Conservation (phyloP, 2,888 invertebrate genomes). For the Epinotia bilunana region DNA sequence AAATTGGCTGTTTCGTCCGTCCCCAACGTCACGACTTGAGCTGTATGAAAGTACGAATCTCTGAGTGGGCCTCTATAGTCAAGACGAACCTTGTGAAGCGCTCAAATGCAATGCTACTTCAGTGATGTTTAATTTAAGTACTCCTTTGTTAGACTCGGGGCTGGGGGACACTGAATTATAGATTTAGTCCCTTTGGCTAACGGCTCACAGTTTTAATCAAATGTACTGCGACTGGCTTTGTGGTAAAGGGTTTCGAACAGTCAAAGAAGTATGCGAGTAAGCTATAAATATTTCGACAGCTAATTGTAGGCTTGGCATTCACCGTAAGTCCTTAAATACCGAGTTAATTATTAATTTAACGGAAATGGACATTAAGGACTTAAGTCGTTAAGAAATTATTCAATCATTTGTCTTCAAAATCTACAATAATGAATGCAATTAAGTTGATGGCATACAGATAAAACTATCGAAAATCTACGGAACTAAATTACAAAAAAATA, state of each 20-base stretch:
- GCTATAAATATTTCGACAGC: neutral
- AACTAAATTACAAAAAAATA: too few relatives aligned
- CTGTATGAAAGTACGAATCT: neutral
- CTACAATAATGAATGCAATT: too few relatives aligned
- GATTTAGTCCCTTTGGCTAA: neutral
- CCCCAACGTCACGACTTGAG: too few relatives aligned
- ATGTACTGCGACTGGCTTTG: neutral
- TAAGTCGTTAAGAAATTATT: too few relatives aligned
- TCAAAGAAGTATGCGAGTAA: neutral
- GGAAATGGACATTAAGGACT: too few relatives aligned
- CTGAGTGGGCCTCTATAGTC: neutral
- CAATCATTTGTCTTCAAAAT: too few relatives aligned
- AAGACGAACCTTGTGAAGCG: neutral
- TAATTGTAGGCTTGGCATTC: neutral
- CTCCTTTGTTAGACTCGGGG: neutral
- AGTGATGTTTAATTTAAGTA: slow-evolving; percentile 3
- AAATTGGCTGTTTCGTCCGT: too few relatives aligned
- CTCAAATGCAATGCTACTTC: neutral
- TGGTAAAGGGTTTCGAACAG: neutral
- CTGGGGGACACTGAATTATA: slow-evolving; percentile 4
- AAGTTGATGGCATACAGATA: too few relatives aligned
- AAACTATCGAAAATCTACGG: too few relatives aligned
- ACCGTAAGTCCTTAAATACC: too few relatives aligned
- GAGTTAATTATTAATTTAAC: too few relatives aligned
- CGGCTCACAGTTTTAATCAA: slow-evolving; percentile 1